These are phyloP conservation scores for Agapostemon virescens DNA, from an alignment of 2,888 invertebrate species.

Conservation along the genomic window DNA sequence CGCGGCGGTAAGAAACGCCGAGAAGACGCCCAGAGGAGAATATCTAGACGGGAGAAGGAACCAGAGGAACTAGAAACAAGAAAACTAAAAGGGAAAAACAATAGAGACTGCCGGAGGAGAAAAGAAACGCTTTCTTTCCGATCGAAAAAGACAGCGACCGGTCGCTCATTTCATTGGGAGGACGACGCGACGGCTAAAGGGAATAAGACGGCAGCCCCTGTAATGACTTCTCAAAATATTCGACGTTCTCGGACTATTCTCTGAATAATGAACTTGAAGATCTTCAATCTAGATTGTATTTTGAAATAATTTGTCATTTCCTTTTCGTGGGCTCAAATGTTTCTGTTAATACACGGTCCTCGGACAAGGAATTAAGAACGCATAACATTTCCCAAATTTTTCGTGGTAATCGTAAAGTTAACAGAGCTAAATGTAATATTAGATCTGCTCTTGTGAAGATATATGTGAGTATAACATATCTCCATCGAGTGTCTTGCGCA, in stretches of 20 bases:
- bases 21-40: background rate
- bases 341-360: background rate
- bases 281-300: background rate
- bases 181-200: constrained; percentile 3
- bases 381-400: too few species aligned
- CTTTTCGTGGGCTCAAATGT: background rate
- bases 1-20: constrained; percentile 16
- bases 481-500: too few species aligned
- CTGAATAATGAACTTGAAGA: background rate
- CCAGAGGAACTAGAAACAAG: constrained; percentile 17
- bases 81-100: constrained; percentile 7
- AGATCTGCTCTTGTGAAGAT: too few species aligned
- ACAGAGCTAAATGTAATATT: too few species aligned
- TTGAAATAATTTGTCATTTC: background rate
- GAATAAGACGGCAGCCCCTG: background rate
- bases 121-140: constrained; percentile 24
- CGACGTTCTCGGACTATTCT: background rate
- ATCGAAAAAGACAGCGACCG: constrained; percentile 34
- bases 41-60: constrained; percentile 4
- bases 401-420: too few species aligned
- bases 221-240: constrained; percentile 1
- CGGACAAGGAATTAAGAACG: constrained; percentile 46
- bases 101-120: background rate
- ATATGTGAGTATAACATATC: too few species aligned
- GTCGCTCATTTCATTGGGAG: constrained; percentile 31